Percentiles rank a stretch among this genome's conserved stretches.
Conservation (phyloP, 2,888 invertebrate species). For the Petrophora chlorosata region DNA sequence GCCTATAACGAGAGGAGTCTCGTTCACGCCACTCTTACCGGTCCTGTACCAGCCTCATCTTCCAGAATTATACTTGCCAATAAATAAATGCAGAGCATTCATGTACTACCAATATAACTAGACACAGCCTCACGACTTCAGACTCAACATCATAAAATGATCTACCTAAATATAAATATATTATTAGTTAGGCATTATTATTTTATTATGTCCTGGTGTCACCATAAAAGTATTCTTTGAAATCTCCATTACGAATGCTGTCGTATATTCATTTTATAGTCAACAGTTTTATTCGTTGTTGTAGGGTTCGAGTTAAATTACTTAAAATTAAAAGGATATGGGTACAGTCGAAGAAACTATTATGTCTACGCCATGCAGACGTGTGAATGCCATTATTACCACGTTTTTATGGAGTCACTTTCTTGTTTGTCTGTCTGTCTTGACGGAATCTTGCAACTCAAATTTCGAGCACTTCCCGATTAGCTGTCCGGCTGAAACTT, state of each 20-base stretch:
- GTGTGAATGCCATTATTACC: too few relatives aligned
- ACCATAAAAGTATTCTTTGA: slow-evolving; percentile 24
- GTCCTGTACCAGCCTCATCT: too few relatives aligned
- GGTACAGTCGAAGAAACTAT: too few relatives aligned
- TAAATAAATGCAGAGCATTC: too few relatives aligned
- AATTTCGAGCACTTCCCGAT: too few relatives aligned
- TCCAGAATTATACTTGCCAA: not conserved
- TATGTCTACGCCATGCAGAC: not conserved
- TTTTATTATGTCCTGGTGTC: slow-evolving; percentile 23
- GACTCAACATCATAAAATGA: slow-evolving; percentile 8
- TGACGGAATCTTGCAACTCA: too few relatives aligned
- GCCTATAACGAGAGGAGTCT: too few relatives aligned
- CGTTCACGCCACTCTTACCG: too few relatives aligned
- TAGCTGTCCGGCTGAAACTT: too few relatives aligned
- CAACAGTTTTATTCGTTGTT: slow-evolving; percentile 6
- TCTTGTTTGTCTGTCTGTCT: too few relatives aligned
- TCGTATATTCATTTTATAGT: slow-evolving; percentile 22
- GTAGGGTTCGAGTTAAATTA: slow-evolving; percentile 4
- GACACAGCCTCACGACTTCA: not conserved
- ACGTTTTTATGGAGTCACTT: too few relatives aligned
- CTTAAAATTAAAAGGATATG: slow-evolving; percentile 1
- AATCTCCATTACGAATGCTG: slow-evolving; percentile 20
- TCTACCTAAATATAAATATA: slow-evolving; percentile 18
- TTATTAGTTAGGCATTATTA: slow-evolving; percentile 19
- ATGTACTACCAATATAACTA: too few relatives aligned